These are phyloP conservation scores for Siphamia tubifer DNA, from an alignment of 2,113 vertebrate species.

Conservation along the genomic window DNA sequence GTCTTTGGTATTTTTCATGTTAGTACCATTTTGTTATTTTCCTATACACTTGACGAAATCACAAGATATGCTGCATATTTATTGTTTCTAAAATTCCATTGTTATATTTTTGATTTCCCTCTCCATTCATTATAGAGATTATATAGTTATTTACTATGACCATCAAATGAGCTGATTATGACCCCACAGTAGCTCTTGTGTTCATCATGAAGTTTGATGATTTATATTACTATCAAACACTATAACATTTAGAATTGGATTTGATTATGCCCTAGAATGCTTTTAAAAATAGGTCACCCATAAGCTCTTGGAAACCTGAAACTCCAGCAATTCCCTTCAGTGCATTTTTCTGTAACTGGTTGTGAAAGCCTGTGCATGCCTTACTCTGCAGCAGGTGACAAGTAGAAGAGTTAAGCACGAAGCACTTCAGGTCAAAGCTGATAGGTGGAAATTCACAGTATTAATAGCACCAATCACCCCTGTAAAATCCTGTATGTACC, in stretches of 20 bases:
- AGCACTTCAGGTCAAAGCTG: not conserved
- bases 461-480: slow-evolving; percentile 4
- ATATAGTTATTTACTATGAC: too few species aligned
- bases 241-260: not conserved
- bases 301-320: not conserved
- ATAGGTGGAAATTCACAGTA: not conserved
- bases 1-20: too few species aligned
- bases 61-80: too few species aligned
- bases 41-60: too few species aligned
- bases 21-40: too few species aligned
- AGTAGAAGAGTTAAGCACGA: not conserved
- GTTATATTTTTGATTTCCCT: too few species aligned
- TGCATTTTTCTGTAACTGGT: not conserved
- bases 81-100: too few species aligned
- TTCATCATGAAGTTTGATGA: too few species aligned
- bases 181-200: too few species aligned
- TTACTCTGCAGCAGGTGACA: slow-evolving; percentile 1
- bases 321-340: not conserved
- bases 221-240: too few species aligned
- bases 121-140: too few species aligned
- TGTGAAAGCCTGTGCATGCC: not conserved
- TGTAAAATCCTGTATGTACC: not conserved
- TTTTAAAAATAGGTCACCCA: not conserved
- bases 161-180: too few species aligned
- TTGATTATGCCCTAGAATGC: not conserved